Base-by-base conservation (phyloP, 2,113 vertebrate species). In the Amia ocellicauda region DNA sequence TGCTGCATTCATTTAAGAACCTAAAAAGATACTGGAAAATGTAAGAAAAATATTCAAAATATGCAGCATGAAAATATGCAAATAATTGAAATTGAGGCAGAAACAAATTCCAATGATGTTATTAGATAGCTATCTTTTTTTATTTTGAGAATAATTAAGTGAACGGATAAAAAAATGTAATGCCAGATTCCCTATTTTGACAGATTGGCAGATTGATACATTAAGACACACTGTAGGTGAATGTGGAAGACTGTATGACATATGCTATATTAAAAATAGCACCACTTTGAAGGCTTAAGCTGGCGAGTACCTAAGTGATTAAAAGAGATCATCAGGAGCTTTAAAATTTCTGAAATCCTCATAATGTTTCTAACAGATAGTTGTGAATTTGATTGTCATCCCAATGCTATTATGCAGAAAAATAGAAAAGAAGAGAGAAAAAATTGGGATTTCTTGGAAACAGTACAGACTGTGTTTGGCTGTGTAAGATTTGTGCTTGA, bases 241-340 rank as follows among this genome's bases (percentile, higher is more conserved):
- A 29, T 24, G 19, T 64, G 29, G 58, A 62, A 47, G 47, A 62
- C 55, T 13, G 22, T 36, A 60, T 59, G 67, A 63, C 63, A 66
- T 60, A 54, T 69, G 71, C 54, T 59, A 17, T 64, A 49, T 62
- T 66, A 54, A 5, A 54, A 54, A 22, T 54, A 62, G 67, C 36
- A 31, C 31, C 43, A 40, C 26, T 60, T 65, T 68, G 22, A 65
- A 61, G 58, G 61, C 23, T 62, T 40, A 66, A 59, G 50, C 60
- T 41, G 47, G 16, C n/a, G 16, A 17, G 47, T 50, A 50, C 16
- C 1, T 50, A 31, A 27, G 54, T 56, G 67, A 73, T 69, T 66
- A 63, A 60, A 66, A 20, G 22, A 40, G 59, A 64, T 64, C 62
- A 54, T 40, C 62, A 45, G 47, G 45, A 54, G 42, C 40, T 52